These are phyloP conservation scores for Valencia hispanica DNA, from an alignment of 2,797 vertebrate species.

Conservation along the genomic window DNA sequence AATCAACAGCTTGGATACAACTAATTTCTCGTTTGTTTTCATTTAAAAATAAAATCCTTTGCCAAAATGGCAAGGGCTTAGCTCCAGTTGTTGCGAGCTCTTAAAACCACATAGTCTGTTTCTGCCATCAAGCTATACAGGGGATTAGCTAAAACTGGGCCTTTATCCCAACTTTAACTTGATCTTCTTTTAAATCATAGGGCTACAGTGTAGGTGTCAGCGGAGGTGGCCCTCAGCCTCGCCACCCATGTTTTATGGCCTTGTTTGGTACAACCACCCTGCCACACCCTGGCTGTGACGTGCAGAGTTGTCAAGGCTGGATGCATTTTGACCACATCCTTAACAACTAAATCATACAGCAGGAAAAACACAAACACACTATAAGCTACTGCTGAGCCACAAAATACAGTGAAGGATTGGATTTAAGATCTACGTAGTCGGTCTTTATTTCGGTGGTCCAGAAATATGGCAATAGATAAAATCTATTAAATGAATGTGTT, in stretches of 20 bases:
- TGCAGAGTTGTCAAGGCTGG: slow-evolving; percentile 28
- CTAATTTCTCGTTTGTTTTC: slow-evolving; percentile 40
- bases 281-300: slow-evolving; percentile 36
- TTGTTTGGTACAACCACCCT: background rate
- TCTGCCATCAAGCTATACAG: slow-evolving; percentile 45
- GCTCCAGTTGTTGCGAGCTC: slow-evolving; percentile 3
- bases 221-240: slow-evolving; percentile 25
- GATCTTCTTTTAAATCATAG: slow-evolving; percentile 12
- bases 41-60: slow-evolving; percentile 38
- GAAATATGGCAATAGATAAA: background rate
- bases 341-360: slow-evolving; percentile 51
- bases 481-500: background rate
- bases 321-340: slow-evolving; percentile 54
- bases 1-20: slow-evolving; percentile 41
- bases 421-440: slow-evolving; percentile 9
- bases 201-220: slow-evolving; percentile 41
- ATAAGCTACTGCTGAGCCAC: slow-evolving; percentile 25
- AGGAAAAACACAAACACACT: slow-evolving; percentile 41
- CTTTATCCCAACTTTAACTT: slow-evolving; percentile 58
- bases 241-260: slow-evolving; percentile 17
- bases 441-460: background rate
- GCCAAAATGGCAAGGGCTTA: slow-evolving; percentile 34
- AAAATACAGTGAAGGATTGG: slow-evolving; percentile 23
- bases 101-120: slow-evolving; percentile 60
- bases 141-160: slow-evolving; percentile 34